phyloP scores from a whole-genome alignment of 2,888 invertebrate genomes.

The Cybosia mesomella region DNA sequence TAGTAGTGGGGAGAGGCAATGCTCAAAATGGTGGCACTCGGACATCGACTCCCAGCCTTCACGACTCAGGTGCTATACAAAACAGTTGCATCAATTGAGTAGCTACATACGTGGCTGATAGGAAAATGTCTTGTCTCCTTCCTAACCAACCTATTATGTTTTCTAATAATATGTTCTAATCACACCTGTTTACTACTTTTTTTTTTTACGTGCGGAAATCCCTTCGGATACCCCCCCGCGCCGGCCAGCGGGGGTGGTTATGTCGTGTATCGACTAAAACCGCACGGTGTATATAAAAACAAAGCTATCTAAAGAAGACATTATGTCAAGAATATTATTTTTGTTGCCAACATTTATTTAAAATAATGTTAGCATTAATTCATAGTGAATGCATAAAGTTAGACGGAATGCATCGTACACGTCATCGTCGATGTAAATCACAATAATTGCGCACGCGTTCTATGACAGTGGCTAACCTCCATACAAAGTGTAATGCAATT shows the following conservation, averaged over 20 bases:
- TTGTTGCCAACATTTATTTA: background rate
- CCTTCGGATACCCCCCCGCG: no score
- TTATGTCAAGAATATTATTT: background rate
- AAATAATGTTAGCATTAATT: conserved; percentile 34
- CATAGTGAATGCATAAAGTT: conserved; percentile 36
- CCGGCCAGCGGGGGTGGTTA: no score
- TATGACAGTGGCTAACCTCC: conserved; percentile 57
- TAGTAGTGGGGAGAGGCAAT: no score
- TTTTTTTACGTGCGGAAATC: no score
- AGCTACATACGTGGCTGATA: background rate
- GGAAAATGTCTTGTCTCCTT: background rate
- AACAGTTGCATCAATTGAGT: background rate
- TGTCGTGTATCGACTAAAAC: no score
- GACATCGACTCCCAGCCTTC: no score
- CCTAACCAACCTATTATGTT: background rate
- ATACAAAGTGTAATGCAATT: conserved; percentile 55
- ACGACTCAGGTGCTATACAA: background rate
- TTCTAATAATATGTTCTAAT: background rate
- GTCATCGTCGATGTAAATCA: conserved; percentile 56
- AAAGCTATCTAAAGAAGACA: background rate
- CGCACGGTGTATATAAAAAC: no score
- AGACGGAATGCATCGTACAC: conserved; percentile 38
- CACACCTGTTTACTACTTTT: background rate
- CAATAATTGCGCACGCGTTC: conserved; percentile 60
- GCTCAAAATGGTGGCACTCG: no score